phyloP scores from a whole-genome alignment of 2,888 invertebrate species.

The Mythimna lalbum region DNA sequence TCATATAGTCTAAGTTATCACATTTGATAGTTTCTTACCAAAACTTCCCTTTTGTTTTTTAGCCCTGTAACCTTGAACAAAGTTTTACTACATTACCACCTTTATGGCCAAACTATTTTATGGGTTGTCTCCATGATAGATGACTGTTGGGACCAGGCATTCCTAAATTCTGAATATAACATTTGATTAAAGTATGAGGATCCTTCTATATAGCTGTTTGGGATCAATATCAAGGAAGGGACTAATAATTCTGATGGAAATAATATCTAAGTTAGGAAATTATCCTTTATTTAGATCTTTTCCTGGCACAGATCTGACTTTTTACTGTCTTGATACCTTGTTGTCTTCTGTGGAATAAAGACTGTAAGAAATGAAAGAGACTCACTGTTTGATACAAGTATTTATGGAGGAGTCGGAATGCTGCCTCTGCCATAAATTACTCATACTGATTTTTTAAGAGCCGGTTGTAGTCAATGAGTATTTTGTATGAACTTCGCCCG shows the following conservation, averaged over 20 bases:
- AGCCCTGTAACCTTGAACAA: slow-evolving; percentile 45
- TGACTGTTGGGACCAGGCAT: slow-evolving; percentile 32
- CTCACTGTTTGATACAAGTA: background rate
- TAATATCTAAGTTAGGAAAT: slow-evolving; percentile 1
- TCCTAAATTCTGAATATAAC: slow-evolving; percentile 22
- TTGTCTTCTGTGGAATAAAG: background rate
- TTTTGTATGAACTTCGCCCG: too few relatives aligned
- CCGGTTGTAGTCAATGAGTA: too few relatives aligned
- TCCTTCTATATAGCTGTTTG: background rate
- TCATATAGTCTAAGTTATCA: background rate
- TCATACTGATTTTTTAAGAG: too few relatives aligned
- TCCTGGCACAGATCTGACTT: background rate
- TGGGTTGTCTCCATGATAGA: slow-evolving; percentile 36
- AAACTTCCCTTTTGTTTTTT: slow-evolving; percentile 43
- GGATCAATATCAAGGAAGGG: slow-evolving; percentile 18
- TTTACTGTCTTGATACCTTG: background rate
- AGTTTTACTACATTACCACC: slow-evolving; percentile 47
- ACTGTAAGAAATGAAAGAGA: background rate
- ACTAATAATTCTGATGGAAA: slow-evolving; percentile 1
- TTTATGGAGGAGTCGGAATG: too few relatives aligned
- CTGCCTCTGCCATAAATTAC: too few relatives aligned
- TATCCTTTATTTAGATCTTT: background rate
- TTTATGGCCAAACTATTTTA: slow-evolving; percentile 61
- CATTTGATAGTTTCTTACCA: slow-evolving; percentile 14
- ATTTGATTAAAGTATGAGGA: slow-evolving; percentile 18